These are phyloP conservation scores for Heliconius hermathena DNA, from an alignment of 1,140 invertebrate species.

Conservation along the genomic window DNA sequence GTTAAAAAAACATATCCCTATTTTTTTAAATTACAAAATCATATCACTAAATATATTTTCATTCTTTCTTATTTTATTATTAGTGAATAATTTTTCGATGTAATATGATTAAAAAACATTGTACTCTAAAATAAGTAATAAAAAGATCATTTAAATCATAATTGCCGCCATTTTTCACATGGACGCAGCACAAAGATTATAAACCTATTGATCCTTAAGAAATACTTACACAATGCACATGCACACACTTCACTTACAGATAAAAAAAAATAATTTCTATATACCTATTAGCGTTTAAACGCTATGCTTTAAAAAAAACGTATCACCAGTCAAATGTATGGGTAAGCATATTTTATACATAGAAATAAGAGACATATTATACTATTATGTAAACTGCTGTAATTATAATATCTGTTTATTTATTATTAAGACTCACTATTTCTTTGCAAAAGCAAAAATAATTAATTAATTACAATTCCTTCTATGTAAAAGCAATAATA, in stretches of 20 bases:
- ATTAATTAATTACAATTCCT: neutral
- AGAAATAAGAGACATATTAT: neutral
- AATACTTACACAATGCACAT: conserved; percentile 8
- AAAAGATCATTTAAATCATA: neutral
- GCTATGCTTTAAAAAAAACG: too few species aligned
- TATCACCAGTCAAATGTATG: neutral
- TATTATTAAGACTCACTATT: conserved; percentile 1
- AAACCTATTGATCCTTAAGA: neutral
- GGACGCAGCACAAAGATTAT: neutral
- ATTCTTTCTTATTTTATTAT: neutral
- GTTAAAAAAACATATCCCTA: neutral
- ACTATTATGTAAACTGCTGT: neutral
- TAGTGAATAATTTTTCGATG: neutral
- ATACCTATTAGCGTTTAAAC: too few species aligned
- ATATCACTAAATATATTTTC: too few species aligned
- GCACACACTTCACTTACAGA: neutral
- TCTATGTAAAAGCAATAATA: conserved; percentile 10
- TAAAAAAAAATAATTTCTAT: neutral
- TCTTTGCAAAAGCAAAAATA: neutral
- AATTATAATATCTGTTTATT: neutral
- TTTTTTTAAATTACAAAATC: too few species aligned
- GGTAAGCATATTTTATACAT: neutral
- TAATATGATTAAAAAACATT: neutral
- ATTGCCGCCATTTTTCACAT: neutral
- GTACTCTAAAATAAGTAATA: neutral